Percentiles rank a stretch among this genome's conserved stretches.
Conservation (phyloP, 2,888 invertebrate species). For the Autographa pulchrina region DNA sequence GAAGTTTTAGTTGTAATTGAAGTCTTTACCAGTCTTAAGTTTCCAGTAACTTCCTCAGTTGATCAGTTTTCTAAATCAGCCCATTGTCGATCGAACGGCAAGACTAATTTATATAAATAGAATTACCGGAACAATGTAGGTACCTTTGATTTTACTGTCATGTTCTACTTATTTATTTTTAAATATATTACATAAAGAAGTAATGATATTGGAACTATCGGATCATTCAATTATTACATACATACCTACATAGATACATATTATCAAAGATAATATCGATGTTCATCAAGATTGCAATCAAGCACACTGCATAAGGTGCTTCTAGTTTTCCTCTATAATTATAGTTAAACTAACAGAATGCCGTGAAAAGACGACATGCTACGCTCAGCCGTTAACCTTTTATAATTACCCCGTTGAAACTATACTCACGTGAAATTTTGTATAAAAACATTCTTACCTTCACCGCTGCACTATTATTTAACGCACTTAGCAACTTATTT, state of each 20-base stretch:
- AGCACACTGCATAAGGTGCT: not conserved
- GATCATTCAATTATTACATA: not conserved
- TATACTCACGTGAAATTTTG: slow-evolving; percentile 38
- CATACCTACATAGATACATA: not conserved
- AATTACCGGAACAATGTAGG: too few species aligned
- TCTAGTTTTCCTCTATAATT: slow-evolving; percentile 10
- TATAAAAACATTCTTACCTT: slow-evolving; percentile 44
- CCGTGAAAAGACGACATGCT: slow-evolving; percentile 23
- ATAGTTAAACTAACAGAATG: slow-evolving; percentile 8
- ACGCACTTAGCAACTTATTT: slow-evolving; percentile 46
- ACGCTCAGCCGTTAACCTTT: slow-evolving; percentile 6
- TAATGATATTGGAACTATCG: not conserved
- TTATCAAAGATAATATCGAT: not conserved
- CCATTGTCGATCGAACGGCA: not conserved
- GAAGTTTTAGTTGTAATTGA: slow-evolving; percentile 1
- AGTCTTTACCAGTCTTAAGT: not conserved
- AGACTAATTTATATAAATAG: too few species aligned
- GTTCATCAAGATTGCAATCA: not conserved
- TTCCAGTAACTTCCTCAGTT: too few species aligned
- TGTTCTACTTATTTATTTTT: too few species aligned
- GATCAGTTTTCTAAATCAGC: too few species aligned
- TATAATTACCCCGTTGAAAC: slow-evolving; percentile 32
- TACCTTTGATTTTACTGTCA: too few species aligned
- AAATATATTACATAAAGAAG: too few species aligned
- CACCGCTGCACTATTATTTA: slow-evolving; percentile 53